phyloP scores from a whole-genome alignment of 2,113 vertebrate species.

The Amia ocellicauda region DNA sequence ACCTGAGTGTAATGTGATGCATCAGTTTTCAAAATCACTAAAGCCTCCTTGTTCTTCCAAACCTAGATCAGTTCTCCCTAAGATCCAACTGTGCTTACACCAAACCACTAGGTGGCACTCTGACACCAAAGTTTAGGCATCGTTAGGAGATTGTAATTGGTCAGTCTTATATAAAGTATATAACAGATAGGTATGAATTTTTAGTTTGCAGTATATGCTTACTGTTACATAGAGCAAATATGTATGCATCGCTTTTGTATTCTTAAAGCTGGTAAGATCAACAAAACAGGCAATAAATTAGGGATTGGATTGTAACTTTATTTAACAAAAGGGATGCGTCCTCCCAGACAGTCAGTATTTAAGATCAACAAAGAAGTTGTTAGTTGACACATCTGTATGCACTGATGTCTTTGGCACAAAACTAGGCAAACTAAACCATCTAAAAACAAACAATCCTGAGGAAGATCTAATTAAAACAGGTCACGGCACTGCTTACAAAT shows the following conservation, averaged over 20 bases:
- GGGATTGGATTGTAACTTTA: neutral
- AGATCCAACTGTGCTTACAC: neutral
- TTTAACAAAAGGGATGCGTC: neutral
- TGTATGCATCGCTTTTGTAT: neutral
- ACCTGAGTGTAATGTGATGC: neutral
- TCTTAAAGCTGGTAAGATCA: neutral
- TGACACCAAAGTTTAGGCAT: too few relatives aligned
- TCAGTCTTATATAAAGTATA: too few relatives aligned
- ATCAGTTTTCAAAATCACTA: neutral
- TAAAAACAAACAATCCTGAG: constrained; percentile 29
- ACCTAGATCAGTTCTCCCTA: neutral
- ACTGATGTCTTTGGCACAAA: constrained; percentile 64
- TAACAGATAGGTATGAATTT: too few relatives aligned
- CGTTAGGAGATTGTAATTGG: too few relatives aligned
- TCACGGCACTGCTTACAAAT: constrained; percentile 1
- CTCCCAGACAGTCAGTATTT: neutral
- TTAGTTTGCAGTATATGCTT: too few relatives aligned
- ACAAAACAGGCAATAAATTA: neutral
- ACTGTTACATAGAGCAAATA: too few relatives aligned
- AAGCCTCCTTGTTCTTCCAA: neutral
- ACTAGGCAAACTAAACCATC: constrained; percentile 27
- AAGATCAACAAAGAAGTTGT: constrained; percentile 42
- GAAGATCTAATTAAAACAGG: constrained; percentile 26
- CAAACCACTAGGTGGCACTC: constrained; percentile 6
- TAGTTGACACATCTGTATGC: constrained; percentile 53